Evolutionary conservation across 2,797 vertebrate genomes (phyloP).

Genomic region (Gymnodraco acuticeps): DNA sequence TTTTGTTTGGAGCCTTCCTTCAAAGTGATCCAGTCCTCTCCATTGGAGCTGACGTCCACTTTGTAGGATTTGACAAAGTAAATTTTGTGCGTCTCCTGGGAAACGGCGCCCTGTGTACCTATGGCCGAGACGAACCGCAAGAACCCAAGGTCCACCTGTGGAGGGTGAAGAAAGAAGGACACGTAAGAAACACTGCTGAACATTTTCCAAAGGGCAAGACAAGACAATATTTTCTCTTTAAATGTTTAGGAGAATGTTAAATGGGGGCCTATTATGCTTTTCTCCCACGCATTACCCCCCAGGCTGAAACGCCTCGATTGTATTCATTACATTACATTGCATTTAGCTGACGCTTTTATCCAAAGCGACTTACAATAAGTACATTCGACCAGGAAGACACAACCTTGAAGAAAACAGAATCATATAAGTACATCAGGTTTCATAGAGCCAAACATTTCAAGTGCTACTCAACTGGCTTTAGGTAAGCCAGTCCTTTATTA

Average conservation of each 20-base stretch:
- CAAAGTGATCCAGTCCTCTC: constrained; percentile 98
- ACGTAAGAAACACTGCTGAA: constrained; percentile 4
- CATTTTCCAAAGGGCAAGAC: neutral
- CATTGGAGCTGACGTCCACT: constrained; percentile 96
- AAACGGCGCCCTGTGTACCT: constrained; percentile 95
- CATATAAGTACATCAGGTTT: too few species aligned
- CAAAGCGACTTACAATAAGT: too few species aligned
- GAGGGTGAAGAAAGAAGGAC: constrained; percentile 23
- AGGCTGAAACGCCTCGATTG: too few species aligned
- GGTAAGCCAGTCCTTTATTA: too few species aligned
- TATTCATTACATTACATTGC: too few species aligned
- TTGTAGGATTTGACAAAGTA: constrained; percentile 95
- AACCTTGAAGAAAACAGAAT: too few species aligned
- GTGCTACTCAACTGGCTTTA: too few species aligned
- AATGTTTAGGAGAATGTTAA: constrained; percentile 7
- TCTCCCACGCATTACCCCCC: too few species aligned
- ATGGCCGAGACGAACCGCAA: constrained; percentile 94
- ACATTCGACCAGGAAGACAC: too few species aligned
- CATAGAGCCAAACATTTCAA: too few species aligned
- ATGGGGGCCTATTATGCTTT: too few species aligned
- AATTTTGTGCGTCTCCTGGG: constrained; percentile 93
- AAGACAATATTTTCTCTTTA: neutral
- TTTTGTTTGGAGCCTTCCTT: constrained; percentile 95
- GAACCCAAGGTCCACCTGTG: constrained; percentile 95
- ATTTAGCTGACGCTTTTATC: too few species aligned